Evolutionary conservation across 1,140 invertebrate genomes (phyloP).

Genomic region (Cylas formicarius): DNA sequence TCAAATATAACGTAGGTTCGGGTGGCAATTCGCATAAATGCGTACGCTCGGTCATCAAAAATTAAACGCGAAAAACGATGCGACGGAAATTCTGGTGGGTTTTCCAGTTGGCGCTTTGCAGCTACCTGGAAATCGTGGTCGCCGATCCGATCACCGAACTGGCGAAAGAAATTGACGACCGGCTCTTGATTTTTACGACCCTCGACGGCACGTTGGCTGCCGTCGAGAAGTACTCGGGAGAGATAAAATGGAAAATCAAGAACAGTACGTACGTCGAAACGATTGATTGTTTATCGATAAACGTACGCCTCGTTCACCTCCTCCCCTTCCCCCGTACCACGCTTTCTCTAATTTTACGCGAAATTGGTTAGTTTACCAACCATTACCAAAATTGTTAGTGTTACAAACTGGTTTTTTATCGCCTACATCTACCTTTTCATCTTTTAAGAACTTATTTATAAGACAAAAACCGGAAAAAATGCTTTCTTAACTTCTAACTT

Average conservation of each 20-base stretch:
- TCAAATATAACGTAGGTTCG: not conserved
- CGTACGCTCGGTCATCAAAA: not conserved
- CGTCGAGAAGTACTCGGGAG: slow-evolving; percentile 72
- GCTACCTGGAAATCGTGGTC: slow-evolving; percentile 9
- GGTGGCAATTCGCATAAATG: slow-evolving; percentile 7
- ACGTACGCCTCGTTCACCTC: no score
- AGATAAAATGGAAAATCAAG: slow-evolving; percentile 81
- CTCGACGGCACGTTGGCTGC: slow-evolving; percentile 84
- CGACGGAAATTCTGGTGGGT: slow-evolving; percentile 6
- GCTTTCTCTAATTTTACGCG: no score
- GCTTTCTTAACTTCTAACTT: no score
- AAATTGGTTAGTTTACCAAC: no score
- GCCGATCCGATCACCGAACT: slow-evolving; percentile 48
- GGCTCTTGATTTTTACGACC: slow-evolving; percentile 79
- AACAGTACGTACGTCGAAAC: slow-evolving; percentile 65
- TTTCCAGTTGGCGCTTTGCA: slow-evolving; percentile 6
- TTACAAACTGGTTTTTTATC: no score
- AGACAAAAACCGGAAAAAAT: no score
- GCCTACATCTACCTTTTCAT: no score
- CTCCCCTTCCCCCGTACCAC: no score
- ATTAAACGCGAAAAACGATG: not conserved
- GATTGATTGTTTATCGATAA: not conserved
- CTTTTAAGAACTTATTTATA: no score
- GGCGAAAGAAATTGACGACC: slow-evolving; percentile 58
- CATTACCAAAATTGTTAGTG: no score